Evolutionary conservation across 1,140 invertebrate species (phyloP).

Genomic region (Listronotus oregonensis): DNA sequence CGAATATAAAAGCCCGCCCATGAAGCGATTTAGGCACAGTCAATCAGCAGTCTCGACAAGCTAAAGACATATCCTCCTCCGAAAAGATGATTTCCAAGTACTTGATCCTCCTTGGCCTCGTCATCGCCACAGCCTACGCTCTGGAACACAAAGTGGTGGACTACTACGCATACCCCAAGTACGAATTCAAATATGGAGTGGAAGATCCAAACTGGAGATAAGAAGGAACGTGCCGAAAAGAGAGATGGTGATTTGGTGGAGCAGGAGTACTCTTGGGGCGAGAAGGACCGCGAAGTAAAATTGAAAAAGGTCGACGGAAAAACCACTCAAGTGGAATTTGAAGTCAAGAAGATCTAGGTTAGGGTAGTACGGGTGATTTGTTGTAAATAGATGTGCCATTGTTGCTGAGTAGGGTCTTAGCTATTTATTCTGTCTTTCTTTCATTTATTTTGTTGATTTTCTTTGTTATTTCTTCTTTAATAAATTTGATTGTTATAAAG

Average conservation of each 20-base stretch:
- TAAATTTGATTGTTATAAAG: conserved; percentile 15
- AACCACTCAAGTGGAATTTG: neutral
- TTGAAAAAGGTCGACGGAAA: conserved; percentile 24
- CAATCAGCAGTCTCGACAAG: neutral
- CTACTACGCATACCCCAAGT: conserved; percentile 59
- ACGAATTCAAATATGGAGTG: conserved; percentile 62
- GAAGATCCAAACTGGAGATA: conserved; percentile 63
- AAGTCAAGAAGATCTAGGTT: neutral
- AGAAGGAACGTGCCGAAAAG: conserved; percentile 64
- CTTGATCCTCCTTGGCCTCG: conserved; percentile 9
- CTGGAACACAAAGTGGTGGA: conserved; percentile 10
- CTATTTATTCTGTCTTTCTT: conserved; percentile 13
- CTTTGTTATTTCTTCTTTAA: conserved; percentile 12
- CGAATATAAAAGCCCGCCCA: too few species aligned
- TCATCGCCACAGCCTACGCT: conserved; percentile 19
- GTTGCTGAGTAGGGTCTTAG: conserved; percentile 3
- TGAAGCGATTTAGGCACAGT: conserved; percentile 5
- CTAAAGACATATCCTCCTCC: neutral
- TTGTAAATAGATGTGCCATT: conserved; percentile 14
- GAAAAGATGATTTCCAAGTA: conserved; percentile 17
- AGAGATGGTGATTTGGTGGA: conserved; percentile 67
- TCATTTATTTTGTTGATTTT: neutral
- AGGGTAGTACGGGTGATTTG: neutral
- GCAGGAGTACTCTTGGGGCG: conserved; percentile 27
- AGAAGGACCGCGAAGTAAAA: conserved; percentile 30